phyloP scores from a whole-genome alignment of 1,140 invertebrate species.

The Pentalonia nigronervosa region DNA sequence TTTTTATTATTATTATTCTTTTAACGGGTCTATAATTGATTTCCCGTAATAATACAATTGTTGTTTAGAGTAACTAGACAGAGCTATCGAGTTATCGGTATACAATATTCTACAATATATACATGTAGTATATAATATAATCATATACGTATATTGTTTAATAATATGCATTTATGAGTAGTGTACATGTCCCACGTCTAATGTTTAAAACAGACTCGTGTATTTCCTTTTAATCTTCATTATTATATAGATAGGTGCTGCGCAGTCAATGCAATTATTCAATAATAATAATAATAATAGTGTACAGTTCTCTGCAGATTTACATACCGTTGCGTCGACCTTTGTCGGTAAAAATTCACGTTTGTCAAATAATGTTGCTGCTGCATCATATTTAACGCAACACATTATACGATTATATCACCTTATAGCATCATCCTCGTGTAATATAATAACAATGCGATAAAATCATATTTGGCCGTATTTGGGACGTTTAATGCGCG shows the following conservation, averaged over 20 bases:
- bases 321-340: neutral
- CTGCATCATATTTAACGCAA: neutral
- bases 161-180: neutral
- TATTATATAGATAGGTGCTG: neutral
- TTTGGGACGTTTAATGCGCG: neutral
- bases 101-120: neutral
- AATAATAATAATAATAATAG: neutral
- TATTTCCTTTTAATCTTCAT: neutral
- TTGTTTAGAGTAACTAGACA: conserved; percentile 4
- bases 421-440: neutral
- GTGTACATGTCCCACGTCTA: neutral
- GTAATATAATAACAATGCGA: neutral
- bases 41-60: conserved; percentile 32
- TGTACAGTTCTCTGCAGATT: neutral
- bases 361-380: neutral
- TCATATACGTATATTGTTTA: neutral
- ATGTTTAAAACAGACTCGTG: neutral
- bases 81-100: neutral
- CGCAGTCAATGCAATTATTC: neutral
- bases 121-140: neutral
- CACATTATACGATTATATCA: neutral
- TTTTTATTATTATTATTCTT: conserved; percentile 39
- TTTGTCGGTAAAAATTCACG: neutral
- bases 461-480: neutral
- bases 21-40: neutral